Evolutionary conservation across 1,140 invertebrate species (phyloP).

Genomic region (Periplaneta americana): DNA sequence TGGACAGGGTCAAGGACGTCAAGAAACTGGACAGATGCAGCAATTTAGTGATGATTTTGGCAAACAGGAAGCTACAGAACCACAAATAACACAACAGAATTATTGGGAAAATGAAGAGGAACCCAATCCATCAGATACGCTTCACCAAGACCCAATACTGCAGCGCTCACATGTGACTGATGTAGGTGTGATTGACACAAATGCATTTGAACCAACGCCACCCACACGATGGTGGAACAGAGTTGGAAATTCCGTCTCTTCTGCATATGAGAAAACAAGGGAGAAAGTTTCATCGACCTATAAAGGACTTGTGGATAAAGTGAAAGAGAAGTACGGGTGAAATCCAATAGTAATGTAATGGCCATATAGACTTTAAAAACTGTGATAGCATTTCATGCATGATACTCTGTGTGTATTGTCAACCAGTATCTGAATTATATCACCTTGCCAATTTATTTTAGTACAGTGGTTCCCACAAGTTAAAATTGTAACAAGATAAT

Average conservation of each 20-base stretch:
- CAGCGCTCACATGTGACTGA: background rate
- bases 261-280: background rate
- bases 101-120: background rate
- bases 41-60: background rate
- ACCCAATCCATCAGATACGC: background rate
- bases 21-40: background rate
- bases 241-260: background rate
- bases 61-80: background rate
- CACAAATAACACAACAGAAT: background rate
- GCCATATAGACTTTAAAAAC: too few species aligned
- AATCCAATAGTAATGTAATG: background rate
- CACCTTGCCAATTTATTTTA: too few species aligned
- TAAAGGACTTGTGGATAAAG: background rate
- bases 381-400: too few species aligned
- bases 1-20: background rate
- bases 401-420: too few species aligned
- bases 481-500: too few species aligned
- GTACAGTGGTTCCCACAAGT: too few species aligned
- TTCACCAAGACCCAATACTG: background rate
- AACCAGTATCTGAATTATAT: too few species aligned
- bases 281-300: background rate
- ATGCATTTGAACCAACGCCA: background rate
- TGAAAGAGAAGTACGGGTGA: background rate
- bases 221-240: background rate
- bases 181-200: background rate